Percentiles rank a stretch among this genome's conserved stretches.
These are phyloP conservation scores for Xestoiulus laeticollis DNA, from an alignment of 2,888 invertebrate genomes.

Conservation along the genomic window DNA sequence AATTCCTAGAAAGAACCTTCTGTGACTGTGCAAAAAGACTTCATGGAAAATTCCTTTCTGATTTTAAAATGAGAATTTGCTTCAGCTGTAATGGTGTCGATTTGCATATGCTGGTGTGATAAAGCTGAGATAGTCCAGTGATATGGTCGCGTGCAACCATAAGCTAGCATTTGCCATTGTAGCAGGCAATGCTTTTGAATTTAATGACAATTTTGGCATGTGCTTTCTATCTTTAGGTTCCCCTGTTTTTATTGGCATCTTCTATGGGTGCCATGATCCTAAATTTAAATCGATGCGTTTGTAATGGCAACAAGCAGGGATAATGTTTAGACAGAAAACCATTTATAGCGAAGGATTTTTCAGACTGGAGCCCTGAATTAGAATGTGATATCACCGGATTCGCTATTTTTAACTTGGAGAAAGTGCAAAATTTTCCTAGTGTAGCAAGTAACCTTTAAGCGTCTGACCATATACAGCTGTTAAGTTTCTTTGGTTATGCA, in stretches of 20 bases:
- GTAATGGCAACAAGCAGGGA: background rate
- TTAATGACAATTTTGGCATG: background rate
- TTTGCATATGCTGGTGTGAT: too few species aligned
- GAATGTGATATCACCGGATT: background rate
- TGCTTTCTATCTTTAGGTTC: background rate
- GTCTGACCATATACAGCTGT: constrained; percentile 4
- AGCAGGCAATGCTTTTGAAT: too few species aligned
- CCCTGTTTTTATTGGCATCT: background rate
- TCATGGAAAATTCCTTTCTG: too few species aligned
- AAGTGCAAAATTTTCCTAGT: background rate
- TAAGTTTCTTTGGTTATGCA: background rate
- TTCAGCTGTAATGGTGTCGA: too few species aligned
- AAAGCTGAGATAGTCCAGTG: too few species aligned
- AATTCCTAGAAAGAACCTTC: too few species aligned
- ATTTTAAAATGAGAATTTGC: too few species aligned
- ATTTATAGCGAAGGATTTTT: constrained; percentile 26
- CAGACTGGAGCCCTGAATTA: background rate
- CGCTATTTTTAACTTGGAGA: constrained; percentile 1
- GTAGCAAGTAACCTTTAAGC: background rate
- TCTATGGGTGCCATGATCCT: background rate
- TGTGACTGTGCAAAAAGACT: too few species aligned
- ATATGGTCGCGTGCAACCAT: too few species aligned
- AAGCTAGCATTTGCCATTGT: too few species aligned
- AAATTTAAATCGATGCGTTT: background rate
- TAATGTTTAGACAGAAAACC: background rate